Conservation (phyloP, 2,888 invertebrate species). For the Tortrix viridana region DNA sequence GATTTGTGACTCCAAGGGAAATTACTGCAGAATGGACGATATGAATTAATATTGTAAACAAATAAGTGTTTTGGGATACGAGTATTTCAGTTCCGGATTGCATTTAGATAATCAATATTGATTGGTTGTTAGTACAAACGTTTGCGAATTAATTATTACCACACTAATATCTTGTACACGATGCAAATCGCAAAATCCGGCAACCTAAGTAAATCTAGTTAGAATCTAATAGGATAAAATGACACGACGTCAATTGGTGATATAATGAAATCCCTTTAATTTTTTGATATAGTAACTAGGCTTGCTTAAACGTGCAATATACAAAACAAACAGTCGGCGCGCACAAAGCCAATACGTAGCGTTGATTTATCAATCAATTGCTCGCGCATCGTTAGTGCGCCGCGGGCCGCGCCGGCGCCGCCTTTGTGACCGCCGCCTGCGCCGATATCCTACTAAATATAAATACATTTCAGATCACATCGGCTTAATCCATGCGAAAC, state of each 20-base stretch:
- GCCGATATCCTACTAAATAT: slow-evolving; percentile 21
- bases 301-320: not conserved
- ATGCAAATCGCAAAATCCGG: no score
- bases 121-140: no score
- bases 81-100: not conserved
- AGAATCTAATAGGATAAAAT: no score
- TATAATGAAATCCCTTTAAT: not conserved
- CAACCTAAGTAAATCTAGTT: no score
- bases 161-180: no score
- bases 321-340: slow-evolving; percentile 40
- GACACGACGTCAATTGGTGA: no score
- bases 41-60: slow-evolving; percentile 37
- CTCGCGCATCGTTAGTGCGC: slow-evolving; percentile 52
- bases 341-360: slow-evolving; percentile 45
- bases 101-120: no score
- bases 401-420: slow-evolving; percentile 50
- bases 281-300: not conserved
- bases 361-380: slow-evolving; percentile 61
- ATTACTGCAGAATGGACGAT: slow-evolving; percentile 14
- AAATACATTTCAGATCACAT: slow-evolving; percentile 2
- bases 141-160: no score
- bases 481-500: slow-evolving; percentile 3
- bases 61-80: slow-evolving; percentile 16
- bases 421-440: slow-evolving; percentile 35
- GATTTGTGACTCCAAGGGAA: slow-evolving; percentile 52